phyloP scores from a whole-genome alignment of 2,797 vertebrate species.

The Pantherophis vulpinus region DNA sequence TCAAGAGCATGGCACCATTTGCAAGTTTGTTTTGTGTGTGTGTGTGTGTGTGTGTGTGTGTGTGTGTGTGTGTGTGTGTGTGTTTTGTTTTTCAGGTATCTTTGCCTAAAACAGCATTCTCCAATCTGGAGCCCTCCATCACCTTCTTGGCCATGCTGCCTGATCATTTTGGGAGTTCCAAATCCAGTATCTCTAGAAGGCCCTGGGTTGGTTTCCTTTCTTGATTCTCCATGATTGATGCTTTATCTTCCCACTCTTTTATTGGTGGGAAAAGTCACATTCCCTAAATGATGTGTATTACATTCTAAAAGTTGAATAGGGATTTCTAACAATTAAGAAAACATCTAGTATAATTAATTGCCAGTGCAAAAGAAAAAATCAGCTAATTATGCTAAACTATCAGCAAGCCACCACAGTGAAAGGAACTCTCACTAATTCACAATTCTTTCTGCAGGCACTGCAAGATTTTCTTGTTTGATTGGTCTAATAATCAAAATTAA shows the following conservation, averaged over 20 bases:
- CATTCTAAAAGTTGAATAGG: background rate
- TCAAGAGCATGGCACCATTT: background rate
- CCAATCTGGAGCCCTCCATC: background rate
- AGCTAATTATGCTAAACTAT: background rate
- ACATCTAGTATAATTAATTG: background rate
- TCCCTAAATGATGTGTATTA: background rate
- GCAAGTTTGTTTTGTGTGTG: background rate
- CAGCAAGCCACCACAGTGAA: background rate
- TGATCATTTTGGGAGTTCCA: background rate
- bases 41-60: too few species aligned
- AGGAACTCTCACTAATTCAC: background rate
- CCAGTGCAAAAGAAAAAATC: background rate
- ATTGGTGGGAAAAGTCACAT: background rate
- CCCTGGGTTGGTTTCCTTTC: background rate
- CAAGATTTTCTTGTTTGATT: background rate
- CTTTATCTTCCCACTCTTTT: background rate
- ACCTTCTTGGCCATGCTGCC: background rate
- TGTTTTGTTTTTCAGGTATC: background rate
- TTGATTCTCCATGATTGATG: background rate
- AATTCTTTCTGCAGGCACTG: background rate
- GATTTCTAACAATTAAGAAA: background rate
- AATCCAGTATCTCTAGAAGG: background rate
- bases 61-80: background rate
- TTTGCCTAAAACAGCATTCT: background rate
- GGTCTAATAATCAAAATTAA: background rate